Evolutionary conservation across 2,113 vertebrate species (phyloP), one percentile per base, ranked within the genome.

Genomic region (Chrysemys picta): DNA sequence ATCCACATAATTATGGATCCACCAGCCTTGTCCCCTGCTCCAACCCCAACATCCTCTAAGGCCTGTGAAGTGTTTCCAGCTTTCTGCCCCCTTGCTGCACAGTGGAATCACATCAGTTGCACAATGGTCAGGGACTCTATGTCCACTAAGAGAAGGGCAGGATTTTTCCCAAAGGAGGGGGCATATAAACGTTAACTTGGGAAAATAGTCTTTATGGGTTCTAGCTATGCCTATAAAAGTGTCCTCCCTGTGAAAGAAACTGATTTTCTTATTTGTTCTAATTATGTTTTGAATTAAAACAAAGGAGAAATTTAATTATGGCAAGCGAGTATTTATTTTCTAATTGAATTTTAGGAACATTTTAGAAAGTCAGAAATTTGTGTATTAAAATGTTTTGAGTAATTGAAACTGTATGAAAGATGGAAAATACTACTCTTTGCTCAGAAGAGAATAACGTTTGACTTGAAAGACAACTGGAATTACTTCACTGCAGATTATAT

Each of bases 391-490:
- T 57, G 45, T 79, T 90, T 86, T 88, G 80, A 92, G 90, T 56
- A 94, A 62, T 35, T 82, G 54, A 49, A 93, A 84, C 8, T 82
- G 49, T 29, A 17, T 49, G 1, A 76, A 94, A 94, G 87, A 89
- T 82, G 82, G 49, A 54, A 3, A 89, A 27, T 94, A 95, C 50
- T 8, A 69, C 89, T 93, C 80, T 76, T 91, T 24, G 27, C 57
- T 59, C 25, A 82, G 95, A 96, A 86, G 86, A 91, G 95, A 96
- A 94, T 88, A 96, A 94, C 85, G 90, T 95, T 97, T 96, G 91
- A 89, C 62, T 93, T 94, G 80, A 95, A 96, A 94, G 59, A 47
- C 19, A 29, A 57, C 8, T 10, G 8, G 24, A 25, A 59, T 29
- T 85, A 93, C 35, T 84, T 91, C 7, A 45, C 57, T 45, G 62